A percentile compares a stretch with the other conserved stretches of the same genome.
phyloP scores from a whole-genome alignment of 1,140 invertebrate species.

The Globodera ellingtonae region DNA sequence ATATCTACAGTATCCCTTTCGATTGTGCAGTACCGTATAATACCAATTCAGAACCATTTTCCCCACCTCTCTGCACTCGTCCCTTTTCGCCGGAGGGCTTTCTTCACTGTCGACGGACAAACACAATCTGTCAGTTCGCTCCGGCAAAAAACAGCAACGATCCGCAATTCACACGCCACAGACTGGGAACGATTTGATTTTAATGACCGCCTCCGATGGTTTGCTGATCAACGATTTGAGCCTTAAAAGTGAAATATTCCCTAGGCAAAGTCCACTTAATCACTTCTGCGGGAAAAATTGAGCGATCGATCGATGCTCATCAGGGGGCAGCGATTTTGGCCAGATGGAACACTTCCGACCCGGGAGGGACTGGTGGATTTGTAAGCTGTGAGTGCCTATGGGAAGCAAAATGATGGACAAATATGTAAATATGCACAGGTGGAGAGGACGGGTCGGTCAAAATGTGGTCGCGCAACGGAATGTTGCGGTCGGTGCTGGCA shows the following conservation, averaged over 20 bases:
- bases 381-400: slow-evolving; percentile 71
- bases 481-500: slow-evolving; percentile 85
- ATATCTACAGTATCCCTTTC: slow-evolving; percentile 5
- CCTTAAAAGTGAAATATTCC: slow-evolving; percentile 23
- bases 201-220: slow-evolving; percentile 42
- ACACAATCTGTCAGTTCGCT: background rate
- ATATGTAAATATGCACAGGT: slow-evolving; percentile 70
- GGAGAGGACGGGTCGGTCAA: slow-evolving; percentile 95
- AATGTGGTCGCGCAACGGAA: slow-evolving; percentile 92
- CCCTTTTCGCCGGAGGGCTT: background rate
- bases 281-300: slow-evolving; percentile 83
- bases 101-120: background rate
- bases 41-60: slow-evolving; percentile 32
- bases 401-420: background rate
- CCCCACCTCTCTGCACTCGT: slow-evolving; percentile 31
- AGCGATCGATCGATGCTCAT: slow-evolving; percentile 88
- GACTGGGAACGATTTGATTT: slow-evolving; percentile 29
- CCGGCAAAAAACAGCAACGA: slow-evolving; percentile 7
- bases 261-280: slow-evolving; percentile 84
- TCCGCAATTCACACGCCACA: background rate
- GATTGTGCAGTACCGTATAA: background rate
- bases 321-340: slow-evolving; percentile 79
- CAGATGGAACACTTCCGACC: slow-evolving; percentile 74
- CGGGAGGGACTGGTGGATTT: slow-evolving; percentile 86
- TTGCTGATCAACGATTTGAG: background rate